Evolutionary conservation across 2,797 vertebrate species (phyloP).

Genomic region (Cyclopterus lumpus): DNA sequence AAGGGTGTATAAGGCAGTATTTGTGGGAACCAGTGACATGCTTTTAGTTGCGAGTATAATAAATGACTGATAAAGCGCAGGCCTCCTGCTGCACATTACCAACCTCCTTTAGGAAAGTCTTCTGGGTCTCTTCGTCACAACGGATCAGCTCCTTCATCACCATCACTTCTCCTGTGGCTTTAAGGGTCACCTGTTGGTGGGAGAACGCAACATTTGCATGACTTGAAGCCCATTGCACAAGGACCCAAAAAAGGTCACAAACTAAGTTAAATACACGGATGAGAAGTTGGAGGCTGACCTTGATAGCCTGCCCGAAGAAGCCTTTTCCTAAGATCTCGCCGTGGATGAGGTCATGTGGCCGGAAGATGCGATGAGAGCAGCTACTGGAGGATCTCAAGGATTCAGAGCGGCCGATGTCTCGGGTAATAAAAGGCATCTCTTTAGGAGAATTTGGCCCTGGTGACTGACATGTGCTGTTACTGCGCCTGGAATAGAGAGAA

Average conservation of each 20-base stretch:
- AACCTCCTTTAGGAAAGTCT: constrained; percentile 95
- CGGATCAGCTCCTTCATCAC: constrained; percentile 98
- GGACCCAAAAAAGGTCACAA: neutral
- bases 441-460: constrained; percentile 91
- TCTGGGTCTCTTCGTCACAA: constrained; percentile 95
- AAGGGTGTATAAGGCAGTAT: constrained; percentile 48
- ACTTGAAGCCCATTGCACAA: neutral
- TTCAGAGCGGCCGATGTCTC: constrained; percentile 92
- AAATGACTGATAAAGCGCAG: constrained; percentile 41
- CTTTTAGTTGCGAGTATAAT: constrained; percentile 41
- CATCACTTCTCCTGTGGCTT: constrained; percentile 96
- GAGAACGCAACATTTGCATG: constrained; percentile 7
- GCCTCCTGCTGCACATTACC: constrained; percentile 50
- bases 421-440: constrained; percentile 83
- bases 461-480: constrained; percentile 94
- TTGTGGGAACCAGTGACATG: constrained; percentile 14
- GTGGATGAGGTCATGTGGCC: constrained; percentile 93
- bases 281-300: constrained; percentile 79
- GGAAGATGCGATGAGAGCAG: constrained; percentile 94
- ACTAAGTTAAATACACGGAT: neutral
- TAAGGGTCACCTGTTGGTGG: constrained; percentile 89
- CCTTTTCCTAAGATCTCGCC: constrained; percentile 94
- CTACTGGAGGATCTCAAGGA: constrained; percentile 91
- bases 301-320: constrained; percentile 95
- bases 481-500: constrained; percentile 81